These are phyloP conservation scores for Epinephelus lanceolatus DNA, from an alignment of 2,113 vertebrate species.

Conservation along the genomic window DNA sequence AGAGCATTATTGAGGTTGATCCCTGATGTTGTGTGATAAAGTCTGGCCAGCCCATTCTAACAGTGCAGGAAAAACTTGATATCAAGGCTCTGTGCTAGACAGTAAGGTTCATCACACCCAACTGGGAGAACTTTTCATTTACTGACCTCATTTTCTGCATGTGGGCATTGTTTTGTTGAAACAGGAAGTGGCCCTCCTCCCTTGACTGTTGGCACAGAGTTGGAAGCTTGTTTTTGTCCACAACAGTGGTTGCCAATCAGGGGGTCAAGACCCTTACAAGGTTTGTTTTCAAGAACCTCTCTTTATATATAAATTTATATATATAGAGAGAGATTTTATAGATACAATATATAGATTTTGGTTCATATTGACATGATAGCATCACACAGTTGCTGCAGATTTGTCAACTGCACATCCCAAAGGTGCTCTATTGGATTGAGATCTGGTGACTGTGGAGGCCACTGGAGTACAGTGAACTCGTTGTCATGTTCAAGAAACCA, in stretches of 20 bases:
- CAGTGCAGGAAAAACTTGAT: neutral
- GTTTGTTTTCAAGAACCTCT: no score
- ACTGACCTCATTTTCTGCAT: neutral
- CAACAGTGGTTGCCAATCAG: neutral
- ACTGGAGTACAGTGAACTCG: no score
- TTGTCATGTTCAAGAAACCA: no score
- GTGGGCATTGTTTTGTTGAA: slow-evolving; percentile 24
- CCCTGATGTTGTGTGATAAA: neutral
- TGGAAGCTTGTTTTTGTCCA: slow-evolving; percentile 4
- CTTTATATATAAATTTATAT: no score
- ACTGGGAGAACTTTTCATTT: neutral
- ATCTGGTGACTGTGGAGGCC: no score
- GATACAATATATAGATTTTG: no score
- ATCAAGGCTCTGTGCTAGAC: neutral
- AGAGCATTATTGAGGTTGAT: neutral
- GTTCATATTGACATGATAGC: no score
- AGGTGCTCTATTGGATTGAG: no score
- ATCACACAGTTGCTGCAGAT: no score
- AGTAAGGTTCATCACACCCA: neutral
- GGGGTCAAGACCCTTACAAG: neutral
- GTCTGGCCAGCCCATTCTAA: neutral
- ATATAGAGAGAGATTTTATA: no score
- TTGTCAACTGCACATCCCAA: no score
- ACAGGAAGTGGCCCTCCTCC: slow-evolving; percentile 18
- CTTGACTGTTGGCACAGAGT: slow-evolving; percentile 25